These are phyloP conservation scores for Bursaphelenchus mucronatus DNA, from an alignment of 1,140 invertebrate genomes.

Conservation along the genomic window DNA sequence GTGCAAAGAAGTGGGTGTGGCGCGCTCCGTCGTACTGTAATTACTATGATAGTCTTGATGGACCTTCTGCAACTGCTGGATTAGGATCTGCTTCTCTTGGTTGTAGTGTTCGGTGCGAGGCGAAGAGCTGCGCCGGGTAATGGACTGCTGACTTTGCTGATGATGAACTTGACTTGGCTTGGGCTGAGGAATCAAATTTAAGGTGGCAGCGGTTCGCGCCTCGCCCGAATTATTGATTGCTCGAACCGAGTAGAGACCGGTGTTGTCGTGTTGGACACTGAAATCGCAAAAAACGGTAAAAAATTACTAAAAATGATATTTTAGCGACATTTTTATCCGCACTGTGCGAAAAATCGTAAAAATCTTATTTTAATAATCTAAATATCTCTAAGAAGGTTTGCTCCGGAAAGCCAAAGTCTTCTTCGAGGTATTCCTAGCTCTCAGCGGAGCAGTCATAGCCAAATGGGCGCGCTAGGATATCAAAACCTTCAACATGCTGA, in stretches of 20 bases:
- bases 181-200: constrained; percentile 67
- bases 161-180: neutral
- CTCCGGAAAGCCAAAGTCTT: too few species aligned
- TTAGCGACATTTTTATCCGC: constrained; percentile 5
- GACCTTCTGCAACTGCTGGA: neutral
- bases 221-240: constrained; percentile 72
- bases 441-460: too few species aligned
- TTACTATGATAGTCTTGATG: too few species aligned
- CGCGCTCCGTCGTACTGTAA: too few species aligned
- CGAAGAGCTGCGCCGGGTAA: neutral
- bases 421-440: too few species aligned
- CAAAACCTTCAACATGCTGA: too few species aligned
- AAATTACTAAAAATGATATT: constrained; percentile 11
- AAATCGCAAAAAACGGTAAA: neutral
- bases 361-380: too few species aligned
- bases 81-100: neutral
- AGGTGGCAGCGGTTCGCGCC: constrained; percentile 74
- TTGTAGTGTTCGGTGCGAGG: constrained; percentile 4
- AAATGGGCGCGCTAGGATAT: too few species aligned
- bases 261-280: constrained; percentile 64
- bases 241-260: constrained; percentile 74
- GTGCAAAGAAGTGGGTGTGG: too few species aligned
- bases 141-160: neutral
- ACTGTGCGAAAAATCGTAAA: neutral
- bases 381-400: too few species aligned